Evolutionary conservation across 2,113 vertebrate species (phyloP).

Genomic region (Bambusicola thoracicus): DNA sequence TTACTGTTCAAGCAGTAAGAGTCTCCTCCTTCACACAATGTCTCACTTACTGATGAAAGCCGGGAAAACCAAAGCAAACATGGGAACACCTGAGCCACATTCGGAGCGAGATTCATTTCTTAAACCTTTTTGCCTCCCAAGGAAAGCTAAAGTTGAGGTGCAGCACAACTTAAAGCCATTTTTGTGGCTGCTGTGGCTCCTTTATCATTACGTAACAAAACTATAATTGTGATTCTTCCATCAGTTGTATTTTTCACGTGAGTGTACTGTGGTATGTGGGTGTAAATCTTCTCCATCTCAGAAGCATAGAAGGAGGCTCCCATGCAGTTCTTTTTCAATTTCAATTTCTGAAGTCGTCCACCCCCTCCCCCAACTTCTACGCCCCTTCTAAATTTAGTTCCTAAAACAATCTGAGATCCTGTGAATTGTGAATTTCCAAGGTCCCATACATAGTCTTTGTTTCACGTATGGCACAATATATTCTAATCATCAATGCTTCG

Average conservation of each 20-base stretch:
- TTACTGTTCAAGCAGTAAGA: neutral
- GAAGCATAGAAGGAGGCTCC: neutral
- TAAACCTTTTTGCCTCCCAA: neutral
- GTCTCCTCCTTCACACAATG: neutral
- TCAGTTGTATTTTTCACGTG: neutral
- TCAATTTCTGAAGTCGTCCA: neutral
- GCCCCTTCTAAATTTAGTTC: neutral
- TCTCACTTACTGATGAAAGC: neutral
- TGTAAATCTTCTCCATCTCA: conserved; percentile 23
- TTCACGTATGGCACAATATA: neutral
- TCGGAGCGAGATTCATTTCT: neutral
- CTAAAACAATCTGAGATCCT: neutral
- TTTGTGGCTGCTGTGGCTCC: neutral
- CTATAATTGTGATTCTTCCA: neutral
- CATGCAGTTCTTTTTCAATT: conserved; percentile 33
- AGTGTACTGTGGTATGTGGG: neutral
- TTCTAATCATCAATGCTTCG: neutral
- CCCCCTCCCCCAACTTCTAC: too few relatives aligned
- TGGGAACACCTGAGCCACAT: neutral
- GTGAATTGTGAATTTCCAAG: neutral
- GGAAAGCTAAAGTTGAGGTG: neutral
- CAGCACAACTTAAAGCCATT: neutral
- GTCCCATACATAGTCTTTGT: neutral
- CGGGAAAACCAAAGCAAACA: neutral
- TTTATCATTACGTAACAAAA: neutral